Evolutionary conservation across 2,113 vertebrate species (phyloP).

Genomic region (Merops nubicus): DNA sequence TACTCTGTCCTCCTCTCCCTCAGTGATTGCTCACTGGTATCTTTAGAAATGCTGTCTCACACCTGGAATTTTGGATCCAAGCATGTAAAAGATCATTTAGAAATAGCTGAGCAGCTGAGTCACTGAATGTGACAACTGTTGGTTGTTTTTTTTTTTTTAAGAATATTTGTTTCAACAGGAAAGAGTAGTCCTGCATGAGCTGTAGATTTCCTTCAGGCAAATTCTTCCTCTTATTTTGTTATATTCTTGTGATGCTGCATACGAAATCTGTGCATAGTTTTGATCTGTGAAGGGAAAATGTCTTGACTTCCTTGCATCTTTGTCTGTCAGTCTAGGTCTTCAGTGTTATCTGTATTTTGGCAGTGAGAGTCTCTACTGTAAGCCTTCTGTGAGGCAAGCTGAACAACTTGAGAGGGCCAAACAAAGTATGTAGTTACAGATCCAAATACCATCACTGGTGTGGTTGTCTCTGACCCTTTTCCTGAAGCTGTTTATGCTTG

Average conservation of each 20-base stretch:
- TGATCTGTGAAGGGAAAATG: neutral
- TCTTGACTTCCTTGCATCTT: neutral
- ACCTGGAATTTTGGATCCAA: neutral
- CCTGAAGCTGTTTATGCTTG: neutral
- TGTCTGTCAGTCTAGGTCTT: neutral
- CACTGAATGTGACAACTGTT: neutral
- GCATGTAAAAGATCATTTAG: neutral
- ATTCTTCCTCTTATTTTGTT: neutral
- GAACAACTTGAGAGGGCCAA: neutral
- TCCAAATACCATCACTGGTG: neutral
- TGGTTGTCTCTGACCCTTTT: neutral
- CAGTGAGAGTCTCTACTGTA: fast-evolving
- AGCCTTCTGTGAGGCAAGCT: neutral
- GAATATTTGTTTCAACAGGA: neutral
- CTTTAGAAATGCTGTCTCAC: neutral
- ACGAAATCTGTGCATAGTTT: neutral
- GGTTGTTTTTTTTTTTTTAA: neutral
- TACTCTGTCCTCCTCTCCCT: neutral
- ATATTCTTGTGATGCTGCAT: neutral
- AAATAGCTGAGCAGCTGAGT: neutral
- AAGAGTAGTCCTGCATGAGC: neutral
- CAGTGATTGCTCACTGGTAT: neutral
- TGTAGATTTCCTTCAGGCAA: neutral
- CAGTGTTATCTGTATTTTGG: neutral
- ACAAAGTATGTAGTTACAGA: neutral